Conservation (phyloP, 2,888 invertebrate species). For the Spisula solida region DNA sequence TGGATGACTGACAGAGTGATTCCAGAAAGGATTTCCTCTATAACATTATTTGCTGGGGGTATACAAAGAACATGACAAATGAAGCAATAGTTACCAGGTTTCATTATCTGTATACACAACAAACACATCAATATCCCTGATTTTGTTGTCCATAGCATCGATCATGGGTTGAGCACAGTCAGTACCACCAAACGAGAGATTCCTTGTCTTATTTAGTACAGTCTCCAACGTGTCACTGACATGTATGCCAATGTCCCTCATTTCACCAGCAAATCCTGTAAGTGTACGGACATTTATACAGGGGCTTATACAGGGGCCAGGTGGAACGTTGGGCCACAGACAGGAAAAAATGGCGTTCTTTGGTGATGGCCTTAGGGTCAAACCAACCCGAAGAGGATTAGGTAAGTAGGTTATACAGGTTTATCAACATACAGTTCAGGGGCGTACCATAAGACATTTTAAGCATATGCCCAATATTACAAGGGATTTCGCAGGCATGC, state of each 20-base stretch:
- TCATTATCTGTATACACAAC: conserved; percentile 91
- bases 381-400: too few species aligned
- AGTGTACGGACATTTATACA: neutral
- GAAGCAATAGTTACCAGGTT: conserved; percentile 71
- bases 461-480: too few species aligned
- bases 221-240: conserved; percentile 60
- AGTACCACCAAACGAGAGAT: conserved; percentile 71
- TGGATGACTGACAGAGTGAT: too few species aligned
- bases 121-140: conserved; percentile 91
- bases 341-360: too few species aligned
- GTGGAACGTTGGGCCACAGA: too few species aligned
- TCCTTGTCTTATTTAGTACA: conserved; percentile 61
- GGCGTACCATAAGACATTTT: too few species aligned
- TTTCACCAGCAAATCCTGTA: conserved; percentile 68
- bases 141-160: conserved; percentile 90
- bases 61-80: neutral
- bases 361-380: too few species aligned
- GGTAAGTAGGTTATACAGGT: too few species aligned
- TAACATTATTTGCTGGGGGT: too few species aligned
- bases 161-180: conserved; percentile 85
- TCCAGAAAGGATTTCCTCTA: too few species aligned
- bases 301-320: too few species aligned
- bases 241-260: conserved; percentile 63
- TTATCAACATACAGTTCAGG: neutral
- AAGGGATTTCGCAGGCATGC: too few species aligned